These are phyloP conservation scores for Episyrphus balteatus DNA, from an alignment of 1,140 invertebrate genomes.

Conservation along the genomic window DNA sequence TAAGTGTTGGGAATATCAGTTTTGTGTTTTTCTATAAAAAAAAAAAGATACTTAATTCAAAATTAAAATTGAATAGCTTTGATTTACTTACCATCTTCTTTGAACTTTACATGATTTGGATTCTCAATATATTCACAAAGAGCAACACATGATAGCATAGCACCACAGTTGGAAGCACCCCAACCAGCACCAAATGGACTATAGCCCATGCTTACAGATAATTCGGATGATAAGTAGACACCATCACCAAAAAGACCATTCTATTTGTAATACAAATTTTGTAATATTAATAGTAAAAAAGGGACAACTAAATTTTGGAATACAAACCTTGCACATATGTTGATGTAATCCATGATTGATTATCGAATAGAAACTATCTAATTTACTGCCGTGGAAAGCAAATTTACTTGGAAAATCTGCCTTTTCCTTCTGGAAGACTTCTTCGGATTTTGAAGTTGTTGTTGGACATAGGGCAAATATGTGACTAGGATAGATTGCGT, in stretches of 20 bases:
- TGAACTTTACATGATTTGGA: slow-evolving; percentile 46
- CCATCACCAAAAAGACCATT: slow-evolving; percentile 17
- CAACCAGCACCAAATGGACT: slow-evolving; percentile 60
- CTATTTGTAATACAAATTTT: no score
- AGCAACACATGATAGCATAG: slow-evolving; percentile 61
- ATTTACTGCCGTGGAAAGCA: slow-evolving; percentile 66
- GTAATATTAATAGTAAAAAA: no score
- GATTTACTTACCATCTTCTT: slow-evolving; percentile 12
- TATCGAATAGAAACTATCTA: slow-evolving; percentile 75
- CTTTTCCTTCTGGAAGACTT: slow-evolving; percentile 45
- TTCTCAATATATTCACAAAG: slow-evolving; percentile 68
- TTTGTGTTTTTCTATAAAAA: neutral
- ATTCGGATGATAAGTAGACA: slow-evolving; percentile 62
- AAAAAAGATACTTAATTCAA: no score
- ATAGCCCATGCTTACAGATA: slow-evolving; percentile 55
- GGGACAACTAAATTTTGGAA: no score
- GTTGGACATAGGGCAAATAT: slow-evolving; percentile 51
- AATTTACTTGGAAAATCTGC: slow-evolving; percentile 48
- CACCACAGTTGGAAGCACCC: slow-evolving; percentile 59
- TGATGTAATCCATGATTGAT: slow-evolving; percentile 57
- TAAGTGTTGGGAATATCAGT: slow-evolving; percentile 50
- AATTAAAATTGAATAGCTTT: slow-evolving; percentile 8
- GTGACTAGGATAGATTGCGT: slow-evolving; percentile 45
- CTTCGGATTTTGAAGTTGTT: slow-evolving; percentile 42
- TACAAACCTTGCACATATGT: slow-evolving; percentile 46